Base-by-base conservation (phyloP, 2,888 invertebrate genomes). In the Hetaerina titia region DNA sequence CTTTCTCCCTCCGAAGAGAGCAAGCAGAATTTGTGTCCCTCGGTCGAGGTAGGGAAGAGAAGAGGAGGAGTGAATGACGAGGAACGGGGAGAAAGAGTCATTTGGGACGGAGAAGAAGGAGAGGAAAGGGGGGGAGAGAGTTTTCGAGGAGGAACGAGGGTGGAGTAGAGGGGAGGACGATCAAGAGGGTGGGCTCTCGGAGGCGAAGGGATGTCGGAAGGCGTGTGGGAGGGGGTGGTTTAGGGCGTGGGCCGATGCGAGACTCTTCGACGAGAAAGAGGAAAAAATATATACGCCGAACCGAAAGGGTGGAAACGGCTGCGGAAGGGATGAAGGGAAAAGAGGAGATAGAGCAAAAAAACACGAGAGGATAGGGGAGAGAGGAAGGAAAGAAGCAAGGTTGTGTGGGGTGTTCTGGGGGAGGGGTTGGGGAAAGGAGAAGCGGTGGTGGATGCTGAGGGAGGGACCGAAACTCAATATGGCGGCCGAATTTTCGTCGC, bases 401-500 rank as follows among this genome's bases (percentile, higher is more conserved):
- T 22, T 19, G n/a, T 69, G n/a, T 22, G n/a, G 15, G 45, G 45
- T 45, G 13, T 2, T 31, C 25, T 25, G 9, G n/a, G 22, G 57
- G 69, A 57, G 56, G 69, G n/a, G n/a, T 19, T 6, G 69, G n/a
- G 58, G 13, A 58, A 22, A 56, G 81, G 25, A n/a, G 31, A 31
- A n/a, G n/a, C n/a, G 22, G 22, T 11, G 60, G 22, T 11, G 60
- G 60, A 0, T 60, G 60, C 45, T 22, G 89, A 17, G 64, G 45
- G 22, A 64, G 90, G 90, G 45, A 90, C 22, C 56, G 74, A 69
- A 56, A 92, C 92, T 69, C 92, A 74, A 92, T 92, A 92, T 74
- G 92, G 92, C 69, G 92, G 69, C 74, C 64, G 57, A 69, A 92
- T 92, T 92, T 92, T 74, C 92, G 92, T n/a, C 92, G 92, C 69